Conservation (phyloP, 2,113 vertebrate genomes). For the Amia ocellicauda region DNA sequence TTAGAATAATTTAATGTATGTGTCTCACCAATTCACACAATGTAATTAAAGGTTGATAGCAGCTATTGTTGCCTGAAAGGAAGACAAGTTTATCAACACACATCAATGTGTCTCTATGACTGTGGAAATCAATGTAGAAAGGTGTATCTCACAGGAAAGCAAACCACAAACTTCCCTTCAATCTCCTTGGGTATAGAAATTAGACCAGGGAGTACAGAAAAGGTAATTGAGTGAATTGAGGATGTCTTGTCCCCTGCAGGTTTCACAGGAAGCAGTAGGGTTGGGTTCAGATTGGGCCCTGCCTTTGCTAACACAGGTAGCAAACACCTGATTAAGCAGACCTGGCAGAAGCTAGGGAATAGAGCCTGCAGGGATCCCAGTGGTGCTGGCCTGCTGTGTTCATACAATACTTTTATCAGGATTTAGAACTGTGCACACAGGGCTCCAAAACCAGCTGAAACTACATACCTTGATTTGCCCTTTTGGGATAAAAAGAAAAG, state of each 20-base stretch:
- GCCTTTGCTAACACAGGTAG: constrained; percentile 31
- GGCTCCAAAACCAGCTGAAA: no score
- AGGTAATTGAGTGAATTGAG: not conserved
- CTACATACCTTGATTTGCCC: no score
- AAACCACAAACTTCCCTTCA: constrained; percentile 28
- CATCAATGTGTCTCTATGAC: constrained; percentile 36
- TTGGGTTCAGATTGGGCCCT: constrained; percentile 20
- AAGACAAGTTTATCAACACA: constrained; percentile 20
- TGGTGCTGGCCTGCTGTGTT: constrained; percentile 59
- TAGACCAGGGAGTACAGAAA: not conserved
- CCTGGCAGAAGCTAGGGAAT: constrained; percentile 27
- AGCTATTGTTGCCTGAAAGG: not conserved
- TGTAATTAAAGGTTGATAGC: constrained; percentile 50
- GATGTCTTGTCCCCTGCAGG: not conserved
- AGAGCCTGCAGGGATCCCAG: constrained; percentile 30
- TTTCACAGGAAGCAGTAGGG: not conserved
- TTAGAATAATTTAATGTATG: constrained; percentile 61
- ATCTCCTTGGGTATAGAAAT: no score
- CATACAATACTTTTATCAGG: constrained; percentile 65
- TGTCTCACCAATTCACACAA: constrained; percentile 59
- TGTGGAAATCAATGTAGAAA: constrained; percentile 45
- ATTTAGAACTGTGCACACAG: no score
- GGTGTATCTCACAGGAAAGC: constrained; percentile 53
- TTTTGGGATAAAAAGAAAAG: no score
- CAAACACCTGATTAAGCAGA: constrained; percentile 30